Base-by-base conservation (phyloP, 1,140 invertebrate species). In the Papilio aristodemus region DNA sequence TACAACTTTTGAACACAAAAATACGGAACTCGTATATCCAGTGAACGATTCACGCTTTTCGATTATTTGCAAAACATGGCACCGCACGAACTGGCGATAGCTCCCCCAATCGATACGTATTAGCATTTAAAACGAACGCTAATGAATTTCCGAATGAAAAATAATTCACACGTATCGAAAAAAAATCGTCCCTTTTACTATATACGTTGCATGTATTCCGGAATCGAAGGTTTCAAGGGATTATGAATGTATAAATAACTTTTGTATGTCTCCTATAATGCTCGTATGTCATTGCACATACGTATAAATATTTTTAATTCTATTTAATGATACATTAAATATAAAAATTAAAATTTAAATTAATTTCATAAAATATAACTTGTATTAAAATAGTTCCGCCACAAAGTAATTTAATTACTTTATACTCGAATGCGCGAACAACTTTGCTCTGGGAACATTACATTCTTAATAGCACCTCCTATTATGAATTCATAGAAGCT, bases 41-140 rank as follows among this genome's bases (percentile, higher is more conserved):
- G n/a, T 13, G 54, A 62, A 54, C 50, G 38, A 37, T 60, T 72
- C 71, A 43, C 60, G 17, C 68, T 63, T 74, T 58, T 37, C 67
- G 60, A 32, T 67, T 73, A 71, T 75, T 71, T 71, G 59, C 64
- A 68, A 69, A 71, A 74, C 71, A 68, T 71, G 69, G 63, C 70
- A 59, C 64, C 39, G 36, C 37, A 60, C 43, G 50, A 63, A 46
- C 59, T 68, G 66, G 70, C 59, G 57, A 57, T 62, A 38, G 59
- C 59, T 54, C 14, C 63, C n/a, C 64, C 71, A 75, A 75, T 79
- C 73, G 71, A 70, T 69, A 69, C 19, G 70, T 76, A 77, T 80
- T 80, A 80, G 78, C 78, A 80, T 80, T 80, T 80, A 80, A 78
- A 80, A 78, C 78, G 78, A 76, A 74, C 72, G 63, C 73, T 74